Conservation (phyloP, 2,797 vertebrate species). For the Sciaenops ocellatus region DNA sequence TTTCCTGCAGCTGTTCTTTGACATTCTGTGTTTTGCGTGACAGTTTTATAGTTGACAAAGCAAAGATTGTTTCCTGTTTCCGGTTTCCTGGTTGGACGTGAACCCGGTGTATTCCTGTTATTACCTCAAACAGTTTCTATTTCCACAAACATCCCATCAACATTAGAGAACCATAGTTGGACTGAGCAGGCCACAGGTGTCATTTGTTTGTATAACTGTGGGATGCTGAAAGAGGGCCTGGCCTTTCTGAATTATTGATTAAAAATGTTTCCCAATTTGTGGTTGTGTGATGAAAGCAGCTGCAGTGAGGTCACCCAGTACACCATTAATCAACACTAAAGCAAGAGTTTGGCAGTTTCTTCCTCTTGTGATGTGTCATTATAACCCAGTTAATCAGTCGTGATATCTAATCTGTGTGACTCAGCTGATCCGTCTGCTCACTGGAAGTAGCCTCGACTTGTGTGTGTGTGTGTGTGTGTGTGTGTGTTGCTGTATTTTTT, state of each 20-base stretch:
- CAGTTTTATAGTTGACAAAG: not conserved
- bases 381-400: conserved; percentile 41
- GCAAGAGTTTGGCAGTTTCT: not conserved
- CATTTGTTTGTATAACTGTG: not conserved
- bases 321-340: conserved; percentile 14
- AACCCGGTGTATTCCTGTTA: not conserved
- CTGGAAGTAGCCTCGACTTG: conserved; percentile 22
- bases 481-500: not conserved
- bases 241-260: conserved; percentile 6
- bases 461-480: conserved; percentile 23
- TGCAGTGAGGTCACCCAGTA: conserved; percentile 3
- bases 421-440: conserved; percentile 18
- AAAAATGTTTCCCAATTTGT: conserved; percentile 2
- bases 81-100: not conserved
- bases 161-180: not conserved
- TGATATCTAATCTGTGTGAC: conserved; percentile 31
- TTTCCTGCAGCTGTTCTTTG: not conserved
- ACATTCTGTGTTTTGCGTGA: not conserved
- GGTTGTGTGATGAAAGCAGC: conserved; percentile 1
- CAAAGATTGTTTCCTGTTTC: not conserved
- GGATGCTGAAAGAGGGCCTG: not conserved
- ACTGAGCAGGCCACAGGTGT: not conserved
- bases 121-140: not conserved
- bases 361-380: conserved; percentile 25
- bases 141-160: not conserved